Evolutionary conservation across 2,113 vertebrate genomes (phyloP), one percentile per base, ranked within the genome.

Genomic region (Perognathus longimembris): DNA sequence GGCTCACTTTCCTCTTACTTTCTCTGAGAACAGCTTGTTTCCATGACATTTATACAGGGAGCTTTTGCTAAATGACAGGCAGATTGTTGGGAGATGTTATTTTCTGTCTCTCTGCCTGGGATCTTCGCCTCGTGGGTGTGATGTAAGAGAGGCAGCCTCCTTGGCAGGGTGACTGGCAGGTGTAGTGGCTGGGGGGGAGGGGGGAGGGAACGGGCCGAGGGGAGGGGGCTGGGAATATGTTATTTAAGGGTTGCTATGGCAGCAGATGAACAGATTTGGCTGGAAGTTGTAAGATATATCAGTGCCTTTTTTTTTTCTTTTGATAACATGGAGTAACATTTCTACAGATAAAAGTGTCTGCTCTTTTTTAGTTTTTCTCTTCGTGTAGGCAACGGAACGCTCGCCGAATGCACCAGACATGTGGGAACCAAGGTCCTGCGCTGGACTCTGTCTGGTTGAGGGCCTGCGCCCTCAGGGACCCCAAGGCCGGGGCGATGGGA

Each of bases 41-140:
- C 95, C 76, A 94, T 97, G 97, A 97, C 96, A 97, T 97, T 97
- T 98, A 95, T 97, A 94, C 88, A 93, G 92, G 94, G 97, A 97
- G 92, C 92, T 96, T 97, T 96, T 96, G 97, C 96, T 96, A 97
- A 98, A 98, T 97, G 96, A 98, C 96, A 98, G 97, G 96, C 88
- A 97, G 90, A 95, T 97, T 97, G 90, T 92, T 93, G 91, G 84
- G 95, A 97, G 95, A 94, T 95, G 94, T 93, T 93, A 93, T 92
- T 97, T 93, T 95, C 95, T 95, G 82, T 78, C 92, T 94, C 92
- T 95, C 94, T 96, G 66, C 10, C 92, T 93, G 96, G 96, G 90
- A 95, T 96, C 95, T 94, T 95, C 95, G 83, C 80, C 90, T 95
- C 34, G 64, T 93, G 82, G 75, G 86, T 96, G 86, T 94, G 87